Evolutionary conservation across 1,140 invertebrate species (phyloP), one percentile per base, ranked within the genome.

Genomic region (Hycleus phaleratus): DNA sequence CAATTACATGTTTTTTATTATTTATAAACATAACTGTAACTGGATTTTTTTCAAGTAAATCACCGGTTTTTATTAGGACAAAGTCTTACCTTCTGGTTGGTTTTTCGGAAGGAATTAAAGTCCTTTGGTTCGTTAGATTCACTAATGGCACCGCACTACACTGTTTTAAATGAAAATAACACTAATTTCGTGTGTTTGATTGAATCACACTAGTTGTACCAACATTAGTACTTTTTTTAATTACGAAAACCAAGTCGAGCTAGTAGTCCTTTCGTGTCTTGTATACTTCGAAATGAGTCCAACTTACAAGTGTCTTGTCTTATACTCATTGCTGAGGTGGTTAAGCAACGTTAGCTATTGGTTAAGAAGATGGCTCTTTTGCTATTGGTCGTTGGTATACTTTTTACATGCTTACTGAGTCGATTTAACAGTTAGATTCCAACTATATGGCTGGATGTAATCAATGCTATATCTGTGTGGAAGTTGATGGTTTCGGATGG

Each of bases 301-400:
- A 65, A 56, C 46, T 47, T 58, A 60, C 67, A 68, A 65, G 67
- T 67, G 67, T 62, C 57, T 60, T 59, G 59, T 68, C 67, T 68
- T 68, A 68, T 68, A 68, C 54, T 56, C 48, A 38, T 58, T 46
- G 58, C 55, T 48, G 32, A 46, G 61, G 50, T 57, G 57, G 64
- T 64, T 62, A 57, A 59, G 60, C 59, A 57, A 58, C 40, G 58
- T 59, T 65, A 63, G 59, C 52, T 56, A 68, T 68, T 68, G 67
- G 67, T 49, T 56, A 59, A 59, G 46, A 62, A 53, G 61, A 65
- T 59, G 58, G 58, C 61, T 62, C 60, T 26, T 45, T 46, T 56
- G 38, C 60, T 43, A 67, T 67, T 67, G 65, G 65, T 43, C 45
- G 50, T 18, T 26, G n/a, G n/a, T 18, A 48, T 24, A 43, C 56